A percentile compares a stretch with the other conserved stretches of the same genome.
phyloP scores from a whole-genome alignment of 1,140 invertebrate species.

The Platyura marginata region DNA sequence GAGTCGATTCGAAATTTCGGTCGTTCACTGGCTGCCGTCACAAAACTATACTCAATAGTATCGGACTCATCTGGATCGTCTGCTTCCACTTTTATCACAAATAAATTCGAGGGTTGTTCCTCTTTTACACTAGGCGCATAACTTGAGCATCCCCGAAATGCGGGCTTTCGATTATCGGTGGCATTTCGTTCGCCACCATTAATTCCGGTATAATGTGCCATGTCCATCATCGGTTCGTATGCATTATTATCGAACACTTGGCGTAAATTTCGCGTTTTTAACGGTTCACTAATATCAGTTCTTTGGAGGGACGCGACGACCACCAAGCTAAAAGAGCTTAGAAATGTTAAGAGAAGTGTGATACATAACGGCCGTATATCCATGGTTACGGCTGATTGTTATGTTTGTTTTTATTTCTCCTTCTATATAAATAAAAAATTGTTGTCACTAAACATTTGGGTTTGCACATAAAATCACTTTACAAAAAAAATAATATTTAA shows the following conservation, averaged over 20 bases:
- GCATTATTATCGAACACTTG: not conserved
- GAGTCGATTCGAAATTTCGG: constrained; percentile 62
- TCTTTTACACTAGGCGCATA: constrained; percentile 45
- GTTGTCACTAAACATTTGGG: no score
- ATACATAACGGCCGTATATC: not conserved
- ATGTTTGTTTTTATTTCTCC: not conserved
- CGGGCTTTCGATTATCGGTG: constrained; percentile 44
- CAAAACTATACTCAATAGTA: constrained; percentile 60
- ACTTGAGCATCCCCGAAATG: constrained; percentile 41
- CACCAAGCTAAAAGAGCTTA: no score
- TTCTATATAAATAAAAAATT: no score
- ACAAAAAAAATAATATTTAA: no score
- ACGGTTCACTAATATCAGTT: no score
- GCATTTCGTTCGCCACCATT: not conserved
- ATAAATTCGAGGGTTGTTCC: constrained; percentile 34
- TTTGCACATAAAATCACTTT: no score
- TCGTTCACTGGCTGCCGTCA: constrained; percentile 50
- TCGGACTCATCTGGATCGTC: constrained; percentile 57
- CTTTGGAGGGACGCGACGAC: no score
- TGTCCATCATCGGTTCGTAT: not conserved
- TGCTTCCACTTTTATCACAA: constrained; percentile 38
- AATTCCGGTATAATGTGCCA: no score
- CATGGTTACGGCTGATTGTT: not conserved
- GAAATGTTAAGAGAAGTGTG: no score
- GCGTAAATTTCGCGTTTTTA: not conserved